phyloP scores from a whole-genome alignment of 1,140 invertebrate species.

The Parasteatoda tepidariorum region DNA sequence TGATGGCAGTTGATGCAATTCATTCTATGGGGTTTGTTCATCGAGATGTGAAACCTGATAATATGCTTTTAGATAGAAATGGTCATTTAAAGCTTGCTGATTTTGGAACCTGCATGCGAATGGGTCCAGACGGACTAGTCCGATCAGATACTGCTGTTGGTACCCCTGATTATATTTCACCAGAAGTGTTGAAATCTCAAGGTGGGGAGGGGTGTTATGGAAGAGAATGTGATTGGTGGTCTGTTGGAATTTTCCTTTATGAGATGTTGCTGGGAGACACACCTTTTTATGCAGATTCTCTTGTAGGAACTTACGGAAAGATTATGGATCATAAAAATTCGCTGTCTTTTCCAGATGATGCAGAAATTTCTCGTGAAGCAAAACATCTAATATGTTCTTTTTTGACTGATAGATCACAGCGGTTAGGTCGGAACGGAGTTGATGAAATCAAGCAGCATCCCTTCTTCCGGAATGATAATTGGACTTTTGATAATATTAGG shows the following conservation, averaged over 20 bases:
- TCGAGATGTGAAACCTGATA: conserved; percentile 98
- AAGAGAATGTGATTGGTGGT: conserved; percentile 99
- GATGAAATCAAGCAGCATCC: conserved; percentile 94
- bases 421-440: conserved; percentile 93
- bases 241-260: conserved; percentile 97
- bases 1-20: conserved; percentile 96
- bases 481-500: conserved; percentile 96
- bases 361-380: conserved; percentile 90
- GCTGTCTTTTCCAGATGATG: conserved; percentile 92
- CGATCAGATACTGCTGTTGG: conserved; percentile 97
- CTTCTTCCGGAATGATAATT: conserved; percentile 97
- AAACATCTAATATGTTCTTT: conserved; percentile 94
- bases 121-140: conserved; percentile 95
- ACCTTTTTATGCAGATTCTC: conserved; percentile 97
- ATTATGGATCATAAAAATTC: conserved; percentile 99
- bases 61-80: conserved; percentile 94
- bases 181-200: conserved; percentile 97
- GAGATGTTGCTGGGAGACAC: conserved; percentile 99
- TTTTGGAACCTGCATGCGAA: conserved; percentile 99
- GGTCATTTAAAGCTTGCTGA: conserved; percentile 98
- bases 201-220: conserved; percentile 88
- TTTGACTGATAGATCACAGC: conserved; percentile 88
- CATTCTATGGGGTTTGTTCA: conserved; percentile 99
- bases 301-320: conserved; percentile 98
- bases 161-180: conserved; percentile 99